phyloP scores from a whole-genome alignment of 2,888 invertebrate species.

The Drosophila kanekoi region DNA sequence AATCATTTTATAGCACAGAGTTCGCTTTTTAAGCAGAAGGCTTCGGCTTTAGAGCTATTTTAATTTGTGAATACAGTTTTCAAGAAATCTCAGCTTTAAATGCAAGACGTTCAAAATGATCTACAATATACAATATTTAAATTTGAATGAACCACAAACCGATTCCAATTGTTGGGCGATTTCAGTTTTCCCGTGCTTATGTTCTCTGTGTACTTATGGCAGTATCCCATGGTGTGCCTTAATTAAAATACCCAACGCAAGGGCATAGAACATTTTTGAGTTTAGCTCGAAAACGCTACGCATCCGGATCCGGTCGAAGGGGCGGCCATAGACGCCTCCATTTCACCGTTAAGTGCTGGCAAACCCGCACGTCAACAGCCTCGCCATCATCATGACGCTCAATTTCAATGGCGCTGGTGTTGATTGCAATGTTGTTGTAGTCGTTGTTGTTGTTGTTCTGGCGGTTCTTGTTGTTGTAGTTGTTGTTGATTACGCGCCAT shows the following conservation, averaged over 20 bases:
- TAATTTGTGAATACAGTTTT: too few relatives aligned
- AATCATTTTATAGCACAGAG: too few relatives aligned
- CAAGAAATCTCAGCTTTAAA: too few relatives aligned
- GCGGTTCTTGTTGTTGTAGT: constrained; percentile 4
- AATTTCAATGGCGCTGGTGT: constrained; percentile 73
- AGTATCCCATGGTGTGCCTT: not conserved
- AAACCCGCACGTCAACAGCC: constrained; percentile 70
- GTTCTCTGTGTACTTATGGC: not conserved
- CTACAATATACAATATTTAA: too few relatives aligned
- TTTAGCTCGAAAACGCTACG: constrained; percentile 52
- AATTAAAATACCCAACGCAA: not conserved
- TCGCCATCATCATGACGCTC: constrained; percentile 67
- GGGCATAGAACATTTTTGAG: constrained; percentile 39
- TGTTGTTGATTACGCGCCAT: constrained; percentile 74
- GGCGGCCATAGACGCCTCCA: constrained; percentile 35
- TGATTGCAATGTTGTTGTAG: constrained; percentile 66
- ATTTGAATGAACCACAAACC: too few relatives aligned
- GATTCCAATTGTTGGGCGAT: too few relatives aligned
- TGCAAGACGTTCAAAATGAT: too few relatives aligned
- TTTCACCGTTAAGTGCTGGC: constrained; percentile 68
- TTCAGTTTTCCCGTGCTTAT: too few relatives aligned
- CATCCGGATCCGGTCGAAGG: constrained; percentile 58
- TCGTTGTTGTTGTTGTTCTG: constrained; percentile 17
- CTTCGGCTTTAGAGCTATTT: too few relatives aligned
- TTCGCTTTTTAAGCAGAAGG: too few relatives aligned